Evolutionary conservation across 2,113 vertebrate genomes (phyloP).

Genomic region (Burhinus oedicnemus): DNA sequence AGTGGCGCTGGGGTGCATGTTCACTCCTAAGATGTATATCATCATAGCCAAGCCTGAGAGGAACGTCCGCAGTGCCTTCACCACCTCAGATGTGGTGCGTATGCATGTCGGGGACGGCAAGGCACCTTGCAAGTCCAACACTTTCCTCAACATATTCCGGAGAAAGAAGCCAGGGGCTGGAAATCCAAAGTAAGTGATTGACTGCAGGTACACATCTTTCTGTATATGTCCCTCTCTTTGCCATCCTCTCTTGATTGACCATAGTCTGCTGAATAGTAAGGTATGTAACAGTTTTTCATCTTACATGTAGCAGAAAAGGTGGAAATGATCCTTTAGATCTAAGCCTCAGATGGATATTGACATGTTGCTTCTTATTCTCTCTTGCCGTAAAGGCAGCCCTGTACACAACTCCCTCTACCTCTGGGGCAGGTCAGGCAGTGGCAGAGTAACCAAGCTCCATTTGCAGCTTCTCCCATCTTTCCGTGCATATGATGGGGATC

Average conservation of each 20-base stretch:
- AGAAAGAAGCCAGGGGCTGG: constrained; percentile 90
- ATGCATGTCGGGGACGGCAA: constrained; percentile 99
- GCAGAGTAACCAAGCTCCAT: background rate
- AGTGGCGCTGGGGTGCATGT: constrained; percentile 98
- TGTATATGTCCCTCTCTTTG: background rate
- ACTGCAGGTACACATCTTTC: background rate
- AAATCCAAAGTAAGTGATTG: constrained; percentile 86
- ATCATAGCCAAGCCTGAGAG: constrained; percentile 98
- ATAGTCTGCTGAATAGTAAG: constrained; percentile 8
- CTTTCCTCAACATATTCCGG: constrained; percentile 95
- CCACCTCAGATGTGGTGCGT: constrained; percentile 96
- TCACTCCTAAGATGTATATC: constrained; percentile 99
- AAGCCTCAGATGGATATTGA: background rate
- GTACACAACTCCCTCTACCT: background rate
- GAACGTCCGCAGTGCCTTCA: constrained; percentile 98
- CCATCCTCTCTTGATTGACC: background rate
- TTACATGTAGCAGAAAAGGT: background rate
- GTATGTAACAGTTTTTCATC: constrained; percentile 2
- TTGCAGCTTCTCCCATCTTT: background rate
- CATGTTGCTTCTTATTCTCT: background rate
- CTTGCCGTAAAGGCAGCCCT: background rate
- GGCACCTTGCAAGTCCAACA: constrained; percentile 90
- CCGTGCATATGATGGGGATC: background rate
- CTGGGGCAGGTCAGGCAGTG: background rate
- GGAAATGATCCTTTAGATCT: background rate